Evolutionary conservation across 2,888 invertebrate genomes (phyloP), one percentile per base, ranked within the genome.

Genomic region (Lycophotia porphyrea): DNA sequence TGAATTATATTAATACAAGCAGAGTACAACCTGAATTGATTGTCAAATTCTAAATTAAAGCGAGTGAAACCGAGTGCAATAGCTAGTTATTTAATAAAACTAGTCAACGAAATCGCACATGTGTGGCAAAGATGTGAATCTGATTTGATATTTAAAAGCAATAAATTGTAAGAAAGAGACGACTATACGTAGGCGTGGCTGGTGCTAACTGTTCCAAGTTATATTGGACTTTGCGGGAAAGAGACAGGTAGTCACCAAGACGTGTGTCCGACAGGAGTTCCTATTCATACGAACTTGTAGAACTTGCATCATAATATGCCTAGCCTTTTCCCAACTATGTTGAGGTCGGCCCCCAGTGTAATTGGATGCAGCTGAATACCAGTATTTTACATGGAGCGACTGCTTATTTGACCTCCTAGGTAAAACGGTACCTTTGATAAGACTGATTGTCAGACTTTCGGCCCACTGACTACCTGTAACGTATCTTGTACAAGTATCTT

Each of bases 91-190:
- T 58, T 31, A 24, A 15, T 61, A 61, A 60, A 27, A 39, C 2
- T 18, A 64, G 5, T 21, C 5, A 21, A 0, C 0, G 5, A 36
- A 39, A 71, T 27, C 8, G 15, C 3, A 8, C 21, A 67, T 18
- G 34, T 9, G n/a, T 34, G 21, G 5, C 9, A 9, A 34, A 36
- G 18, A 11, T 15, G 9, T n/a, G 9, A 27, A n/a, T 9, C 47
- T 11, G 21, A 58, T 13, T 13, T 27, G n/a, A 31, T 44, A 58
- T 75, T 36, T 55, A 15, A 75, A 24, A 27, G 64, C 21, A 39
- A 39, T 79, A 61, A 44, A 79, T 74, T 60, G 1, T 65, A 1
- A 47, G 75, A 80, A 47, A 39, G 75, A 75, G 81, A 75, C 2
- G 15, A 60, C 31, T 24, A 18, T 52, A 47, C 3, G 3, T 15